Base-by-base conservation (phyloP, 2,113 vertebrate genomes). In the Mugil cephalus region DNA sequence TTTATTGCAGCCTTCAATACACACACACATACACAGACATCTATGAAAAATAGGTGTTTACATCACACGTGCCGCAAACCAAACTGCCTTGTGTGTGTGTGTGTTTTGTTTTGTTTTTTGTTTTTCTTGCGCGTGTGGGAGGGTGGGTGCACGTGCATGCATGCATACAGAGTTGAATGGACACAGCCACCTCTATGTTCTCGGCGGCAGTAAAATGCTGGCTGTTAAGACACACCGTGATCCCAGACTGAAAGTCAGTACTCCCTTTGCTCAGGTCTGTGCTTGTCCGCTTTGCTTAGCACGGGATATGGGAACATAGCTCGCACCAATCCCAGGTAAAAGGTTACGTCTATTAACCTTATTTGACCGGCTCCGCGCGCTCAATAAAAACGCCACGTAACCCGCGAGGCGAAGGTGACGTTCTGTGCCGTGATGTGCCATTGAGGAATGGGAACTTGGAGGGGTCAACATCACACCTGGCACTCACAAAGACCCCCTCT, bases 181-280 rank as follows among this genome's bases (percentile, higher is more conserved):
- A 92, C 86, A 92, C 87, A 89, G 70, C 72, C 61, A 36, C 77
- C 74, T 90, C 84, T 90, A 80, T 92, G 88, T 87, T 82, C 81
- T 55, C 74, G 43, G 15, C 63, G 51, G 74, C 84, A 83, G 73
- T 74, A 74, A 90, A 83, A 76, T 60, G 79, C 52, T 87, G 84
- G 85, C 82, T 75, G 80, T 83, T 68, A 69, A 79, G 72, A 68
- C 70, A 61, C 52, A 67, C 52, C 61, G 30, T 21, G 50, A 69
- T 79, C 76, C 69, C 67, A 79, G 83, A 59, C 82, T 84, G 82
- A 80, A 82, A 88, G 73, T 79, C 88, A 74, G 79, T 83, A 48
- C 74, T 90, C 76, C 87, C 78, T 70, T 68, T 43, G 66, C 84
- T 87, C 86, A 78, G 77, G 84, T 77, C 82, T 84, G 82, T 67